These are phyloP conservation scores for Corythaeola cristata DNA, from an alignment of 2,113 vertebrate genomes.

Conservation along the genomic window DNA sequence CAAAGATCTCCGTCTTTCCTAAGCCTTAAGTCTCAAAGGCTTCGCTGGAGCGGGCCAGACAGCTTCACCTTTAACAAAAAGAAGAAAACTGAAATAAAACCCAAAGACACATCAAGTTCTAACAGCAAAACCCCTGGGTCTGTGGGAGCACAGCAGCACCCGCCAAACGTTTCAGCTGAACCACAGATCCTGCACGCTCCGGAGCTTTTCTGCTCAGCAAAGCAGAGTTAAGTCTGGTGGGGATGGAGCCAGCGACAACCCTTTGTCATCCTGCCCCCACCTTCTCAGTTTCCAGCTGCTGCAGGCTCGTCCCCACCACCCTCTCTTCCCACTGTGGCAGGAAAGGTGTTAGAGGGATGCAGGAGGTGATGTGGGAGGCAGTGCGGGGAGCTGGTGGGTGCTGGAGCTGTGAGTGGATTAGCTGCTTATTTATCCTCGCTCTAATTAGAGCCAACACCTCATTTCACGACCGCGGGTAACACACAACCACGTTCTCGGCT, in stretches of 20 bases:
- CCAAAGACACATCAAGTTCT: not conserved
- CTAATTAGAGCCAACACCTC: not conserved
- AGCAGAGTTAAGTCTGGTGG: not conserved
- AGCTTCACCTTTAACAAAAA: not conserved
- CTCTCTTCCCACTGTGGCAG: not conserved
- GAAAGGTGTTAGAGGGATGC: not conserved
- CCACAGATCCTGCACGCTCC: not conserved
- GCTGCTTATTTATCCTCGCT: not conserved
- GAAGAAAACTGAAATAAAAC: not conserved
- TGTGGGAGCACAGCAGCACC: not conserved
- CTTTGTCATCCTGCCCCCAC: not conserved
- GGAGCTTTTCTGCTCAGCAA: conserved; percentile 22
- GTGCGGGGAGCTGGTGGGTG: not conserved
- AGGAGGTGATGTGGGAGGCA: not conserved
- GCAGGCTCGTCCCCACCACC: not conserved
- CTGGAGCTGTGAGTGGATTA: not conserved
- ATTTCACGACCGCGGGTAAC: not conserved
- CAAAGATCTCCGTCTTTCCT: not conserved
- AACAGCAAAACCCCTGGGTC: not conserved
- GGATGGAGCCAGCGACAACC: not conserved
- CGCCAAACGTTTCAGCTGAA: not conserved
- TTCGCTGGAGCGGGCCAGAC: not conserved
- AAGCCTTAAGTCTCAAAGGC: not conserved
- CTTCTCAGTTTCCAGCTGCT: not conserved
- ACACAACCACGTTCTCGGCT: not conserved